Base-by-base conservation (phyloP, 2,888 invertebrate species). In the Leucophenga montana region DNA sequence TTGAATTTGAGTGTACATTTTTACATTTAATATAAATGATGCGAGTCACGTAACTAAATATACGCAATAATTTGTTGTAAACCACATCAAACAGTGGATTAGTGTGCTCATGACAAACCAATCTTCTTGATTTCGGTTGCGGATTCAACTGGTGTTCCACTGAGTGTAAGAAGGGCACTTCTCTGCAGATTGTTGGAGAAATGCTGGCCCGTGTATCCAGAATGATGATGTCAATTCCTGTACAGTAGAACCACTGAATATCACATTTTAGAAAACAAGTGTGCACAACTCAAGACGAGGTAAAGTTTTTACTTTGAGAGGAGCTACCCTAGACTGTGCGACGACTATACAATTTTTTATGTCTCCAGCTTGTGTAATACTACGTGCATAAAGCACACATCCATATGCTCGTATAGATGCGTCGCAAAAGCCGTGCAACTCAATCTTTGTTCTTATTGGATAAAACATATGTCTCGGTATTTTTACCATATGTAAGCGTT, bases 381-480 rank as follows among this genome's bases (percentile, higher is more conserved):
- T n/a, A 13, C 48, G 13, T 62, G 57, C 53, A 62, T 70, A 69
- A 33, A 70, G 66, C 3, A 67, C 64, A 27, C 67, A 61, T 14
- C 50, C 67, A 46, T 67, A 67, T 13, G 67, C 67, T 14, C 48
- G 18, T 5, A 62, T 20, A 16, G 68, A 68, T 8, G 68, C 71
- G 16, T 71, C 66, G 31, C 68, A 71, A 56, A 69, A 71, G 0
- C 71, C 71, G 20, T 71, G 69, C 1, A 71, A 6, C 8, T 14
- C 48, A 8, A 33, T 33, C 33, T 8, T 33, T 33, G 3, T 33
- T 5, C 4, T 33, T 5, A 5, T 16, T 48, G 5, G 16, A 13
- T 4, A n/a, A n/a, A 48, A 8, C 3, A 48, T n/a, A n/a, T 61
- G 68, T 13, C 69, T 50, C 4, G 61, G 68, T 3, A 71, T 61